Evolutionary conservation across 2,113 vertebrate genomes (phyloP), one percentile per base, ranked within the genome.

Genomic region (Phalacrocorax aristotelis): DNA sequence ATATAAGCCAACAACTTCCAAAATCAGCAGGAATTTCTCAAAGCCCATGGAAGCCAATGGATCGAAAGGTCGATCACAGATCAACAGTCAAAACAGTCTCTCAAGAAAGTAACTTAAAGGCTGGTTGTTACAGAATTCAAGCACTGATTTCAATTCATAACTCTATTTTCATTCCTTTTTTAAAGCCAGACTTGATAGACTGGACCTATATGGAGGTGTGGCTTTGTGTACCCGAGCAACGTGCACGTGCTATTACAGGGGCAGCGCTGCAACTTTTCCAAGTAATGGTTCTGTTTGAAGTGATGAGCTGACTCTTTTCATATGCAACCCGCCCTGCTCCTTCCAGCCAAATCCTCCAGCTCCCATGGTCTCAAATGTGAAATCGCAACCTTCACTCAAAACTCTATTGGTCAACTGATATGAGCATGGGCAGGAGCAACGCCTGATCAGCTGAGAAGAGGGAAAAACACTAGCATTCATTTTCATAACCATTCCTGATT

Each of bases 91-190:
- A 84, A 93, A 68, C 18, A 10, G 13, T 61, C 46, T 87, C 84
- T 64, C 27, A 52, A 52, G 65, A 87, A 13, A 1, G 0, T 34
- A 72, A 82, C 38, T 48, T 81, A 65, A 80, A 60, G 55, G n/a
- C 36, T 65, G 65, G 7, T 68, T 71, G 30, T 57, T 52, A 61
- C 19, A 75, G 40, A 69, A 57, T 30, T 40, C 22, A 60, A 89
- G 14, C 0, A 0, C 40, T 54, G 51, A 30, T 21, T 44, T 54
- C 10, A 44, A 22, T 15, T 42, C 9, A 3, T 22, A 44, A 87
- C 32, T 44, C 36, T 36, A 3, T 62, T 75, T 3, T 38, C 1
- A 10, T 51, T 90, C 32, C 11, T 42, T 86, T 90, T 64, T 68
- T 62, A 90, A 72, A 87, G n/a, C 55, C 1, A 0, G 11, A 15